These are phyloP conservation scores for Otus sunia DNA, from an alignment of 2,113 vertebrate species.

Conservation along the genomic window DNA sequence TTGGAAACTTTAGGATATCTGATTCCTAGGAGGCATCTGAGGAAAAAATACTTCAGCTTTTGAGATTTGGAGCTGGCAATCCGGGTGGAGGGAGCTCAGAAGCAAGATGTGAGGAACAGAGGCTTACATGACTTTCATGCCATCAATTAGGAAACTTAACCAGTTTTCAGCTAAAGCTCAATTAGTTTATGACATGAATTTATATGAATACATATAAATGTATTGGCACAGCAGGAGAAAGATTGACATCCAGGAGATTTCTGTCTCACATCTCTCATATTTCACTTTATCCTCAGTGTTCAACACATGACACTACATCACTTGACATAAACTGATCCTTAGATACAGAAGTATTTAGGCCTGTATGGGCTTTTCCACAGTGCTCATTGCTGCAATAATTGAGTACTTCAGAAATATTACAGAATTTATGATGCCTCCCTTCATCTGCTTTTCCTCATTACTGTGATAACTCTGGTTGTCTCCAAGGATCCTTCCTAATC, in stretches of 20 bases:
- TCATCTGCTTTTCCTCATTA: not conserved
- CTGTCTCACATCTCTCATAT: not conserved
- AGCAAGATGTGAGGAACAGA: not conserved
- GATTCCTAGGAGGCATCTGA: not conserved
- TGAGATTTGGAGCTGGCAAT: not conserved
- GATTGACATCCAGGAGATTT: not conserved
- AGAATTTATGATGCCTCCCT: not conserved
- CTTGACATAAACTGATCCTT: not conserved
- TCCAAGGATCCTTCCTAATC: not conserved
- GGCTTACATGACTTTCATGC: not conserved
- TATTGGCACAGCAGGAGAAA: not conserved
- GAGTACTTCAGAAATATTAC: not conserved
- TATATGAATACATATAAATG: not conserved
- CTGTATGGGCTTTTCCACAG: not conserved
- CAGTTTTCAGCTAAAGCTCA: not conserved
- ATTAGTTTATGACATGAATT: not conserved
- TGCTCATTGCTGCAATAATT: not conserved
- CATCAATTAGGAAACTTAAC: not conserved
- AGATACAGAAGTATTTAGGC: not conserved
- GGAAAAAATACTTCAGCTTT: not conserved
- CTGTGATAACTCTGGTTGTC: not conserved
- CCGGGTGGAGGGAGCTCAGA: not conserved
- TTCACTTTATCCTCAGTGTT: not conserved
- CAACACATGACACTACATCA: not conserved
- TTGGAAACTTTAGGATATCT: not conserved